Evolutionary conservation across 2,797 vertebrate species (phyloP).

Genomic region (Macropus fuliginosus): DNA sequence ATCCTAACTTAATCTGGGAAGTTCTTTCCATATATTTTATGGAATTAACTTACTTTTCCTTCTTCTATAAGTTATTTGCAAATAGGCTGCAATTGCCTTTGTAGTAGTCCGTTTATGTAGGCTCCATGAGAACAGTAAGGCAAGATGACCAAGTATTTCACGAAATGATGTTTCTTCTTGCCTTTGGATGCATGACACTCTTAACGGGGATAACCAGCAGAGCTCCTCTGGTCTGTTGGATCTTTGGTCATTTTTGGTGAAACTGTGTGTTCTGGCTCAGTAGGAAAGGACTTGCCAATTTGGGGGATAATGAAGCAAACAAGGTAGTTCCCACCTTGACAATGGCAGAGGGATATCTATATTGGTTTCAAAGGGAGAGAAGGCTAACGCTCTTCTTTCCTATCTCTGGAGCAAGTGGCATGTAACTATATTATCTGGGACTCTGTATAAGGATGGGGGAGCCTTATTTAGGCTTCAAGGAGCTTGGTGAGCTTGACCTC

Average conservation of each 20-base stretch:
- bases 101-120: not conserved
- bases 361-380: not conserved
- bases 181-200: not conserved
- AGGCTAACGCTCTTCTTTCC: not conserved
- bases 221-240: not conserved
- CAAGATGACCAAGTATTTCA: not conserved
- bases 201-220: not conserved
- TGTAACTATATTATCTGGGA: not conserved
- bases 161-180: not conserved
- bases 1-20: not conserved
- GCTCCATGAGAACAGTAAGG: not conserved
- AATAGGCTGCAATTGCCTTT: not conserved
- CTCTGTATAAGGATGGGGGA: not conserved
- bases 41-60: not conserved
- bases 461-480: not conserved
- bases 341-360: not conserved
- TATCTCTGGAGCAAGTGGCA: not conserved
- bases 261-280: not conserved
- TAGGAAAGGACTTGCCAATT: not conserved
- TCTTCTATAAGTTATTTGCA: not conserved
- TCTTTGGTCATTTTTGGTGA: not conserved
- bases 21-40: not conserved
- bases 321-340: not conserved
- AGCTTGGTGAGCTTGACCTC: not conserved
- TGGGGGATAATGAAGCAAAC: not conserved